phyloP scores from a whole-genome alignment of 2,797 vertebrate species.

The Thunnus albacares region DNA sequence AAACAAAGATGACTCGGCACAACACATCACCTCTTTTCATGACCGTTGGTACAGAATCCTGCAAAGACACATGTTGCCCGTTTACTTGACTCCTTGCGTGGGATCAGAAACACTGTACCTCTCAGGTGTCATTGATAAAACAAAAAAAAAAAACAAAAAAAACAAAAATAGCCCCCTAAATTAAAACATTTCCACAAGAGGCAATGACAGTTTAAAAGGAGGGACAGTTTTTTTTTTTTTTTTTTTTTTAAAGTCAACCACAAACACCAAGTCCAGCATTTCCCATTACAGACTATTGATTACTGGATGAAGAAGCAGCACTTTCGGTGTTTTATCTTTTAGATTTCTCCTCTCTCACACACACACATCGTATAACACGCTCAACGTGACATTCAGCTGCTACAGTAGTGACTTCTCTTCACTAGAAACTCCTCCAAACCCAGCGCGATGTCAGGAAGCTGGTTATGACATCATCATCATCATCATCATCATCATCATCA shows the following conservation, averaged over 20 bases:
- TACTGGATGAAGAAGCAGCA: slow-evolving; percentile 81
- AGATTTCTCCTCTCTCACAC: slow-evolving; percentile 34
- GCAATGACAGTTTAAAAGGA: slow-evolving; percentile 57
- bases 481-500: slow-evolving; percentile 36
- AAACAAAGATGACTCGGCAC: slow-evolving; percentile 52
- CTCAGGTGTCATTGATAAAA: slow-evolving; percentile 39
- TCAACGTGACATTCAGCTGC: slow-evolving; percentile 76
- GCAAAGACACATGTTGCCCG: slow-evolving; percentile 39
- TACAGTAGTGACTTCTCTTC: slow-evolving; percentile 68
- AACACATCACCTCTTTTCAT: slow-evolving; percentile 48
- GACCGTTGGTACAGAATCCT: slow-evolving; percentile 27
- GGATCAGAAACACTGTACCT: slow-evolving; percentile 52
- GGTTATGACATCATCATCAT: slow-evolving; percentile 54
- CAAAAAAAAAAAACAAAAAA: neutral
- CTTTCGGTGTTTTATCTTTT: slow-evolving; percentile 75
- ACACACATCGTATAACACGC: slow-evolving; percentile 25
- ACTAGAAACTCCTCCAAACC: slow-evolving; percentile 23
- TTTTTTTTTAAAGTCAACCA: slow-evolving; percentile 56
- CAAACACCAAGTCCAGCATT: slow-evolving; percentile 80
- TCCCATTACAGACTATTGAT: slow-evolving; percentile 74
- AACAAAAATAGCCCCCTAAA: slow-evolving; percentile 34
- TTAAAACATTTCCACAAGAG: slow-evolving; percentile 60
- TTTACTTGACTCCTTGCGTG: slow-evolving; percentile 29
- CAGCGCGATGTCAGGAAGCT: slow-evolving; percentile 39
- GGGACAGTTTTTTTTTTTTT: slow-evolving; percentile 36